These are phyloP conservation scores for Holotrichia oblita DNA, from an alignment of 1,140 invertebrate genomes.

Conservation along the genomic window DNA sequence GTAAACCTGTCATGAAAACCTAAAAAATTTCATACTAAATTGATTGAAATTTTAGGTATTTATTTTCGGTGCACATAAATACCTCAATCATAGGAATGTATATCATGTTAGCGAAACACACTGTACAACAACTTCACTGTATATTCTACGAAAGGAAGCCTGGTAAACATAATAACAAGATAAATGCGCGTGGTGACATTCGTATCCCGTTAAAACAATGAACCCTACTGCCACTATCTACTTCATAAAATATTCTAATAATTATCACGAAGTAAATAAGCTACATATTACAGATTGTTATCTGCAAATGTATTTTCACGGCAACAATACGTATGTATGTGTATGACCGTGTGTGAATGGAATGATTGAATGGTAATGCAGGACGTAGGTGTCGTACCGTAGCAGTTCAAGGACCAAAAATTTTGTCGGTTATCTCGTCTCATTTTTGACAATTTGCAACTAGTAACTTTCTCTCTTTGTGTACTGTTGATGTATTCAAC, in stretches of 20 bases:
- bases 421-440: background rate
- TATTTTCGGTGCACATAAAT: too few species aligned
- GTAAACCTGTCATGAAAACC: too few species aligned
- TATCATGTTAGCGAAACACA: too few species aligned
- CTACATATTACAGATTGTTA: conserved; percentile 31
- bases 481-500: background rate
- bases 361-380: conserved; percentile 40
- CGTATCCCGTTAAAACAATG: background rate
- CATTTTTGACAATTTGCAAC: conserved; percentile 32
- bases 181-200: background rate
- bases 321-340: background rate
- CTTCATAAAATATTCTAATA: conserved; percentile 25
- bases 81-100: too few species aligned
- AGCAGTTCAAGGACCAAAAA: conserved; percentile 39
- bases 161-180: background rate
- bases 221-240: background rate
- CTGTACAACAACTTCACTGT: too few species aligned
- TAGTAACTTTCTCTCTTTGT: background rate
- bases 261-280: conserved; percentile 32
- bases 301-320: conserved; percentile 18
- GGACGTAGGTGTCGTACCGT: conserved; percentile 24
- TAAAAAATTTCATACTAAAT: too few species aligned
- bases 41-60: too few species aligned
- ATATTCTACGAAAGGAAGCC: too few species aligned
- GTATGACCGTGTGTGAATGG: conserved; percentile 3